Percentiles rank a stretch among this genome's conserved stretches.
Evolutionary conservation across 2,113 vertebrate genomes (phyloP).

Genomic region (Macheiramphus alcinus): DNA sequence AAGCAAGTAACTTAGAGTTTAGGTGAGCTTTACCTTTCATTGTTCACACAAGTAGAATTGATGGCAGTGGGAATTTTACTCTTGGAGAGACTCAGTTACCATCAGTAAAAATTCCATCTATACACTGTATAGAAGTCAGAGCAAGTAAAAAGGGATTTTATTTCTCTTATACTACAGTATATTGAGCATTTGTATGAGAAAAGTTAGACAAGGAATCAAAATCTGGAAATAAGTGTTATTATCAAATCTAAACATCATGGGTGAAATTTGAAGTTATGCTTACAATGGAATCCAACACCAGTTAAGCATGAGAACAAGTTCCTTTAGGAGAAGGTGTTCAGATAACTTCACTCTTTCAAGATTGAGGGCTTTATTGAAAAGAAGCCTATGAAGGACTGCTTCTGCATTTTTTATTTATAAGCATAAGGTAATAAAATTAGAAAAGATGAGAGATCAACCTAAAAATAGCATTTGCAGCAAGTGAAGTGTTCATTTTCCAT

Average conservation of each 20-base stretch:
- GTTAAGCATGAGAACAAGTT: background rate
- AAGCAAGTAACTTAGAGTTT: background rate
- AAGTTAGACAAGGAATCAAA: background rate
- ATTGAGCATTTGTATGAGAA: background rate
- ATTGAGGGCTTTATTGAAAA: background rate
- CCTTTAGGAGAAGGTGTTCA: background rate
- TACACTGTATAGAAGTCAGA: background rate
- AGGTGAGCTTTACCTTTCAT: background rate
- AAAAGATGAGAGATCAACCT: background rate
- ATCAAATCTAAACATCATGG: background rate
- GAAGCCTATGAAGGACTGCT: background rate
- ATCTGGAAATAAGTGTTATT: background rate
- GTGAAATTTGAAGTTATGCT: background rate
- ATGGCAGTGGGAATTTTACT: background rate
- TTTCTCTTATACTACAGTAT: background rate
- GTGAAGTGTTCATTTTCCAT: background rate
- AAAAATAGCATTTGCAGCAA: background rate
- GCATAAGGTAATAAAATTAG: background rate
- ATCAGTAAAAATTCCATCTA: background rate
- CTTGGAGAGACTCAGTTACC: background rate
- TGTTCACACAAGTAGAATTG: background rate
- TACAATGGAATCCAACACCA: background rate
- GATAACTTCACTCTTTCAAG: background rate
- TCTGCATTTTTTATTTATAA: background rate
- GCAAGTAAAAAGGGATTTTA: background rate